These are phyloP conservation scores for Incurvaria masculella DNA, from an alignment of 2,888 invertebrate genomes.

Conservation along the genomic window DNA sequence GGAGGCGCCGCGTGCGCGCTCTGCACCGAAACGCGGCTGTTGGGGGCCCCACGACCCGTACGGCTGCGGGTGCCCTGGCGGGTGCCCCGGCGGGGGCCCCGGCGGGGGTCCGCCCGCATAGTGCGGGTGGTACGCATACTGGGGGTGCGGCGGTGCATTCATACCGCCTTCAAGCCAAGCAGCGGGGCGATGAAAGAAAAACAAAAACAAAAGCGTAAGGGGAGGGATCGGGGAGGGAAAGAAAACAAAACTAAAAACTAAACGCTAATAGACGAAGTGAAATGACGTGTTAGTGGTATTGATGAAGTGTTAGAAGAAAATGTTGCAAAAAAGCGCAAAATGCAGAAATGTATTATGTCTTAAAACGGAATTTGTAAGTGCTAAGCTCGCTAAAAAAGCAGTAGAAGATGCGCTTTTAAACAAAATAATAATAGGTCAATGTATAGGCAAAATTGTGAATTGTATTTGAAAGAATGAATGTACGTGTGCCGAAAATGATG, in stretches of 20 bases:
- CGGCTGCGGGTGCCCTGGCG: slow-evolving; percentile 15
- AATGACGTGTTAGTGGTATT: background rate
- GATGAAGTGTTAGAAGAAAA: background rate
- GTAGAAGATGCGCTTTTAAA: background rate
- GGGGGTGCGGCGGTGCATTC: slow-evolving; percentile 57
- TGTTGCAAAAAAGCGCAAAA: background rate
- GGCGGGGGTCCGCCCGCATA: slow-evolving; percentile 42
- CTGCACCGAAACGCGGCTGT: slow-evolving; percentile 52
- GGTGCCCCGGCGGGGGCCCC: slow-evolving; percentile 22
- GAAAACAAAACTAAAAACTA: slow-evolving; percentile 22
- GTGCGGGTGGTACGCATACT: slow-evolving; percentile 54
- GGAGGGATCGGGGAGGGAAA: slow-evolving; percentile 37
- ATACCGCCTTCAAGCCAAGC: slow-evolving; percentile 58
- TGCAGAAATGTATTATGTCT: slow-evolving; percentile 1
- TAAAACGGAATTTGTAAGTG: background rate
- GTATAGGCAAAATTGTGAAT: too few relatives aligned
- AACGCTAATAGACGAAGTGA: background rate
- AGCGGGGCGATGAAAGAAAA: slow-evolving; percentile 54
- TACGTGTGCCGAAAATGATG: too few relatives aligned
- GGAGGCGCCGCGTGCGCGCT: slow-evolving; percentile 32
- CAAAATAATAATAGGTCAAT: slow-evolving; percentile 21
- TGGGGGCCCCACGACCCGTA: slow-evolving; percentile 29
- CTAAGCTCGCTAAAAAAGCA: slow-evolving; percentile 2
- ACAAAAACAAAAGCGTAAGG: slow-evolving; percentile 46
- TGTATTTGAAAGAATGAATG: too few relatives aligned